Base-by-base conservation (phyloP, 2,113 vertebrate genomes). In the Chamaetylas fuelleborni region DNA sequence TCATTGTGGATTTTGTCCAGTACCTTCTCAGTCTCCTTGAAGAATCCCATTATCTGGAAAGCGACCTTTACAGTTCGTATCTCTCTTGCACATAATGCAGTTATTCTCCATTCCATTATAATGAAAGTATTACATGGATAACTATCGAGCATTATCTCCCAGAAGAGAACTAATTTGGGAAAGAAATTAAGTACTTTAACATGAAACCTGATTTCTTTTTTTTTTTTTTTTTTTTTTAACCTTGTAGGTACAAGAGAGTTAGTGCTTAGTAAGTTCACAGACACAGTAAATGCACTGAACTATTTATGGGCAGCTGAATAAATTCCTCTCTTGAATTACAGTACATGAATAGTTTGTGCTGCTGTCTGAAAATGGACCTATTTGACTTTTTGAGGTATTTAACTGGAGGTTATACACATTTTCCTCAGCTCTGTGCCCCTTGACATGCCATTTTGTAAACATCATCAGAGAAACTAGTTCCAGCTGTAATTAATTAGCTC, bases 81-180 rank as follows among this genome's bases (percentile, higher is more conserved):
- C 91, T 97, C 96, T 98, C 98, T 97, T 9, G 31, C 19, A 10
- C 79, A 71, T 96, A 97, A 97, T 90, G 92, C 58, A 97, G 86
- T 97, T 97, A 96, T 96, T 97, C 85, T 97, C 95, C 57, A 94
- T 97, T 97, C 93, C 95, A 54, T 89, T 97, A 97, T 97, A 97
- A 97, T 97, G 95, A 96, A 97, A 97, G 96, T 97, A 97, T 97
- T 98, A 97, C 96, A 96, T 72, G 91, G 96, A 96, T 97, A 98
- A 97, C 96, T 95, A 96, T 96, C 2, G 5, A 89, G 53, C 71
- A 93, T 97, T 97, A 97, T 97, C 83, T 97, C 96, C 81, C 53
- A 96, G 92, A 97, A 96, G 79, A 97, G 88, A 96, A 89, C 81
- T 98, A 97, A 97, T 98, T 96, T 97, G 72, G 62, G 85, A 96